A percentile compares a stretch with the other conserved stretches of the same genome.
Conservation (phyloP, 2,888 invertebrate species). For the Dyspetes luteomarginatus region DNA sequence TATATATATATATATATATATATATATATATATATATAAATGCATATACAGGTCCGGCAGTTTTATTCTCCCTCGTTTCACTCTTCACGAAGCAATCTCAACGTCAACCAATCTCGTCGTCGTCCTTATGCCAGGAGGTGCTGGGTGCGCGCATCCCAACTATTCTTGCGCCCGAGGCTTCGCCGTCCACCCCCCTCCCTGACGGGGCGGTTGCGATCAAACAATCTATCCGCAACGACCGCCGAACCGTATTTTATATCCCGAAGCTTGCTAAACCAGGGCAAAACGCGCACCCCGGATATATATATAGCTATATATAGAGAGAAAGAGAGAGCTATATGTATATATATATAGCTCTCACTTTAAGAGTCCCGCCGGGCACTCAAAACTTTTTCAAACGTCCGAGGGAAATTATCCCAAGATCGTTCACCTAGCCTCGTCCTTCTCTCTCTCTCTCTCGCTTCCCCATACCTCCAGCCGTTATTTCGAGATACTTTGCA, state of each 20-base stretch:
- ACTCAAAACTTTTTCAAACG: slow-evolving; percentile 68
- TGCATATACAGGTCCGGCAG: slow-evolving; percentile 42
- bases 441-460: not conserved
- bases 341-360: slow-evolving; percentile 24
- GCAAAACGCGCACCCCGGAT: slow-evolving; percentile 14
- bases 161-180: slow-evolving; percentile 19
- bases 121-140: slow-evolving; percentile 1
- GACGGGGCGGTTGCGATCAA: slow-evolving; percentile 54
- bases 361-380: slow-evolving; percentile 62
- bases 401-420: slow-evolving; percentile 67
- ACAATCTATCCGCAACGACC: slow-evolving; percentile 63
- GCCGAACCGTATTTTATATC: slow-evolving; percentile 61
- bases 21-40: slow-evolving; percentile 6
- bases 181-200: slow-evolving; percentile 9
- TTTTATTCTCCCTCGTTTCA: slow-evolving; percentile 55
- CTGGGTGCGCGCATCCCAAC: not conserved
- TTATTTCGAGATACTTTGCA: slow-evolving; percentile 33
- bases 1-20: too few relatives aligned
- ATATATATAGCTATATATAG: not conserved
- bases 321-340: not conserved
- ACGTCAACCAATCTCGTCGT: slow-evolving; percentile 55
- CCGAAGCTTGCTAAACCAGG: slow-evolving; percentile 51
- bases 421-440: slow-evolving; percentile 23
- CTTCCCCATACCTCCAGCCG: slow-evolving; percentile 3
- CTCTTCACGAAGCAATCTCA: slow-evolving; percentile 58